These are phyloP conservation scores for Pinna nobilis DNA, from an alignment of 1,140 invertebrate species.

Conservation along the genomic window DNA sequence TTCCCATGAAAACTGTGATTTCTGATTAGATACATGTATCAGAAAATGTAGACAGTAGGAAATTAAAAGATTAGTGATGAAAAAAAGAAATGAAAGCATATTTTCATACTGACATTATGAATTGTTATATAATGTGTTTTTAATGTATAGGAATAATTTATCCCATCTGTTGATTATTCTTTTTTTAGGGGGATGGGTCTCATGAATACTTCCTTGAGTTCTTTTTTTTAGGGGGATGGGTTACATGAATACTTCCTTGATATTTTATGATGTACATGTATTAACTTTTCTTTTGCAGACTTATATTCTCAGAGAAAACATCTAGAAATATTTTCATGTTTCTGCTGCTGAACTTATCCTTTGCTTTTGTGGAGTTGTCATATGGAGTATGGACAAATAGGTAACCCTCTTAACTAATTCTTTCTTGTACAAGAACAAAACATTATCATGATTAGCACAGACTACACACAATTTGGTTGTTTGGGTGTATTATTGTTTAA, in stretches of 20 bases:
- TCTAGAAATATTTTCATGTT: constrained; percentile 97
- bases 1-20: too few relatives aligned
- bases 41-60: too few relatives aligned
- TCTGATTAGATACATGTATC: too few relatives aligned
- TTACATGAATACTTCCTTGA: neutral
- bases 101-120: too few relatives aligned
- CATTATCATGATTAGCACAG: too few relatives aligned
- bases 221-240: neutral
- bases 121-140: too few relatives aligned
- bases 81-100: too few relatives aligned
- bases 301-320: constrained; percentile 94
- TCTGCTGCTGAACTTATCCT: constrained; percentile 91
- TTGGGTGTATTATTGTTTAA: too few relatives aligned
- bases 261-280: neutral
- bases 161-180: neutral
- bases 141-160: neutral
- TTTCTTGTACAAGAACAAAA: neutral
- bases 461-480: too few relatives aligned
- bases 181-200: neutral
- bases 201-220: neutral
- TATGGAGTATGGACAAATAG: constrained; percentile 98
- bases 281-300: constrained; percentile 75
- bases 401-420: constrained; percentile 42
- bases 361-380: constrained; percentile 93
- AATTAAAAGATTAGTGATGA: too few relatives aligned